A percentile compares a stretch with the other conserved stretches of the same genome.
These are phyloP conservation scores for Brachirus orientalis DNA, from an alignment of 2,113 vertebrate genomes.

Conservation along the genomic window DNA sequence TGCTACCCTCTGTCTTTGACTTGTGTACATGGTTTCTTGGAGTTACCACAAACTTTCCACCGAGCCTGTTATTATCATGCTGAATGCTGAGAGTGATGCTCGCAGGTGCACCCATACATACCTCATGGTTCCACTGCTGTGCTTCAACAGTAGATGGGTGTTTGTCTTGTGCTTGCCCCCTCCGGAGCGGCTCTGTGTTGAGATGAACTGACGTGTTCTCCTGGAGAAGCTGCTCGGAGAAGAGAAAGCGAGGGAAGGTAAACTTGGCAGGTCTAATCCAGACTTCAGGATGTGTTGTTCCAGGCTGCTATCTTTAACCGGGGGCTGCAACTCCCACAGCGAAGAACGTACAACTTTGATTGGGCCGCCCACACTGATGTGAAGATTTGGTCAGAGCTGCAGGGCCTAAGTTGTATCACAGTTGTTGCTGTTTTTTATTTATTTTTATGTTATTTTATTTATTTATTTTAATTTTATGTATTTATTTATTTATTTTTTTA, in stretches of 20 bases:
- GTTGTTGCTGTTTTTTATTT: slow-evolving; percentile 48
- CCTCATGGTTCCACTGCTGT: not conserved
- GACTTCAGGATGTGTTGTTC: slow-evolving; percentile 59
- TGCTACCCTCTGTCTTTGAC: slow-evolving; percentile 20
- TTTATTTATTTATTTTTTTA: slow-evolving; percentile 47
- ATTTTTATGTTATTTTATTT: no score
- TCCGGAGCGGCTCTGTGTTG: slow-evolving; percentile 23
- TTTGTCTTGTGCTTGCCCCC: slow-evolving; percentile 23
- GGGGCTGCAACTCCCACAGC: slow-evolving; percentile 59
- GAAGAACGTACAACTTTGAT: slow-evolving; percentile 54
- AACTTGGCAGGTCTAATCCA: slow-evolving; percentile 56
- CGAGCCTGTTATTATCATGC: slow-evolving; percentile 24
- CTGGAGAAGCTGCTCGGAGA: slow-evolving; percentile 18
- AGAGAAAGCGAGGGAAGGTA: slow-evolving; percentile 17
- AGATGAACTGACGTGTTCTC: slow-evolving; percentile 59
- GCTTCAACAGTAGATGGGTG: slow-evolving; percentile 13
- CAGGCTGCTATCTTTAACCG: slow-evolving; percentile 54
- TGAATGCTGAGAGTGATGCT: slow-evolving; percentile 17
- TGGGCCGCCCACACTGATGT: slow-evolving; percentile 61
- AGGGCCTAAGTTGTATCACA: slow-evolving; percentile 48
- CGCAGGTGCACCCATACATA: slow-evolving; percentile 26
- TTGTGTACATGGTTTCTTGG: slow-evolving; percentile 37
- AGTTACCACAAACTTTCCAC: slow-evolving; percentile 3
- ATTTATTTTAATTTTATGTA: no score
- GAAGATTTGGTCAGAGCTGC: slow-evolving; percentile 50